Base-by-base conservation (phyloP, 2,797 vertebrate genomes). In the Falco berigora region DNA sequence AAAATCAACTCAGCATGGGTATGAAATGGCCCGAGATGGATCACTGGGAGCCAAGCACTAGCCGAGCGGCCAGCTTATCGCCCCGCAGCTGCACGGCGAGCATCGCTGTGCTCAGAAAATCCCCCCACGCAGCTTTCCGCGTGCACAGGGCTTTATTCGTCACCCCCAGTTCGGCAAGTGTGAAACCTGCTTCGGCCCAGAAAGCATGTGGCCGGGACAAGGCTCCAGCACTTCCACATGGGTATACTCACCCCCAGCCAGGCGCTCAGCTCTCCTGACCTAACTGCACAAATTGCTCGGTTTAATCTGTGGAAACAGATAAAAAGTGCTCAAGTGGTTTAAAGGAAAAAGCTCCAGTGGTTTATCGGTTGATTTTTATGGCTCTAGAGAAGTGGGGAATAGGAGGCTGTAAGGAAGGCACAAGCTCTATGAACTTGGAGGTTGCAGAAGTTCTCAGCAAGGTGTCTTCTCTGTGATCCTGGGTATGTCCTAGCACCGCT, bases 11-110 rank as follows among this genome's bases (percentile, higher is more conserved):
- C 19, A 5, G 40, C 40, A 6, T 61, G 20, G 18, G 46, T 8
- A 61, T 28, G 59, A 44, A 73, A 30, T 28, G 24, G 23, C 21
- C 32, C 16, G 34, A 44, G 34, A 30, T 9, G 34, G 12, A 8
- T 5, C 1, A 0, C 2, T 34, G 63, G 36, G 64, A 76, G 18
- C 10, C 2, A 4, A 66, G 10, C 1, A 1, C 50, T 16, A 3
- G 49, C 22, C 1, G 16, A 6, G 7, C 36, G 34, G 20, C 21
- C 40, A 28, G 25, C 44, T 36, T 52, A 11, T 18, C 47, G 10
- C 18, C 30, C 16, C 8, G 5, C 14, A 12, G 40, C 28, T 27
- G 72, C 59, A 27, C 71, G 6, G 34, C 28, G 52, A 42, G 53
- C 40, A 22, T 4, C 6, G 25, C 46, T 24, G 66, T 3, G 4